These are phyloP conservation scores for Otus sunia DNA, from an alignment of 2,113 vertebrate genomes.

Conservation along the genomic window DNA sequence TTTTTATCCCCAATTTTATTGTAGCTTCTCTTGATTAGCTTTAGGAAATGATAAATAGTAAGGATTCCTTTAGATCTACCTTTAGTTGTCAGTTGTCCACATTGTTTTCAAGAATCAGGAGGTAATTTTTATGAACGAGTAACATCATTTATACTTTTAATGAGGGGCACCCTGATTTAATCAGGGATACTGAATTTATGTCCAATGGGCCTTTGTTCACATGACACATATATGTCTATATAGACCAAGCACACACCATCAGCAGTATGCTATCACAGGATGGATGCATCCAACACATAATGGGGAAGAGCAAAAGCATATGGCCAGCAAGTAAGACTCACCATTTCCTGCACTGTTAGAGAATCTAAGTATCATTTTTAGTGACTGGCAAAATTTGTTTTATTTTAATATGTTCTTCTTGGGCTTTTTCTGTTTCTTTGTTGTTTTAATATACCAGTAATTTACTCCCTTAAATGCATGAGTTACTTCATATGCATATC, in stretches of 20 bases:
- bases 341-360: background rate
- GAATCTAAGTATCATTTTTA: background rate
- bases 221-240: background rate
- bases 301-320: background rate
- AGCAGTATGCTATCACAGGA: background rate
- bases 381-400: accelerated
- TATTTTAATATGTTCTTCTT: background rate
- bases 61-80: background rate
- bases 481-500: background rate
- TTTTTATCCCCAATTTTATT: background rate
- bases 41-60: background rate
- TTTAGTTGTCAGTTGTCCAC: background rate
- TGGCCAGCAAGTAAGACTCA: background rate
- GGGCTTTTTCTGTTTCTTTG: background rate
- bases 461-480: background rate
- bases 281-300: background rate
- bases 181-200: background rate
- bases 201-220: background rate
- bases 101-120: background rate
- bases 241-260: background rate
- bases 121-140: background rate
- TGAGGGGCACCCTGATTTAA: background rate
- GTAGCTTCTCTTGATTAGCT: background rate
- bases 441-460: background rate
- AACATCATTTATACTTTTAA: background rate